phyloP scores from a whole-genome alignment of 1,140 invertebrate genomes.

The Heliconius congener region DNA sequence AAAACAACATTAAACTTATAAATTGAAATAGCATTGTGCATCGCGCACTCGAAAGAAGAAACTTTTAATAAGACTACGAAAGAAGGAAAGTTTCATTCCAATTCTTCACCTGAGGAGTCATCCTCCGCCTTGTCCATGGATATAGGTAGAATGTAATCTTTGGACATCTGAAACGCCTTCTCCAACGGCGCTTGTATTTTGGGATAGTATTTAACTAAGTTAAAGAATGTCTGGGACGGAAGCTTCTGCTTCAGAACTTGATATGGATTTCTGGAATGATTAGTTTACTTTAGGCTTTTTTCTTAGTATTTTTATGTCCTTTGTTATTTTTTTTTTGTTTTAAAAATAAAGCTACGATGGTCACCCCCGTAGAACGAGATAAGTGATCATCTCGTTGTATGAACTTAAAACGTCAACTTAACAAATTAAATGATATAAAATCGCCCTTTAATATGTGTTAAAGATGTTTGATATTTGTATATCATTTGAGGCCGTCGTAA shows the following conservation, averaged over 20 bases:
- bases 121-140: conserved; percentile 56
- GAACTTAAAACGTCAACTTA: conserved; percentile 72
- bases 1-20: conserved; percentile 18
- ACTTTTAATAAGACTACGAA: conserved; percentile 33
- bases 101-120: conserved; percentile 55
- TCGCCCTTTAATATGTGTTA: too few relatives aligned
- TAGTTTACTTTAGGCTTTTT: neutral
- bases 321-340: neutral
- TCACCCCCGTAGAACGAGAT: conserved; percentile 72
- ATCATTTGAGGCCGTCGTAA: too few relatives aligned
- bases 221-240: conserved; percentile 71
- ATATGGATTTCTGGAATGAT: conserved; percentile 35
- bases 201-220: conserved; percentile 71
- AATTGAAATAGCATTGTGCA: conserved; percentile 20
- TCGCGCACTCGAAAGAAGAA: conserved; percentile 21
- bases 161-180: conserved; percentile 67
- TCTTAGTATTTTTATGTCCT: neutral
- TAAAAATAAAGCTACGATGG: conserved; percentile 28
- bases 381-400: conserved; percentile 76
- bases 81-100: conserved; percentile 24
- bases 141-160: conserved; percentile 73
- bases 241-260: conserved; percentile 62
- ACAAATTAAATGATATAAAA: conserved; percentile 9
- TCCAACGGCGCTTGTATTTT: conserved; percentile 69
- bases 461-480: too few relatives aligned